A percentile compares a stretch with the other conserved stretches of the same genome.
Evolutionary conservation across 2,113 vertebrate genomes (phyloP).

Genomic region (Cercocebus atys): DNA sequence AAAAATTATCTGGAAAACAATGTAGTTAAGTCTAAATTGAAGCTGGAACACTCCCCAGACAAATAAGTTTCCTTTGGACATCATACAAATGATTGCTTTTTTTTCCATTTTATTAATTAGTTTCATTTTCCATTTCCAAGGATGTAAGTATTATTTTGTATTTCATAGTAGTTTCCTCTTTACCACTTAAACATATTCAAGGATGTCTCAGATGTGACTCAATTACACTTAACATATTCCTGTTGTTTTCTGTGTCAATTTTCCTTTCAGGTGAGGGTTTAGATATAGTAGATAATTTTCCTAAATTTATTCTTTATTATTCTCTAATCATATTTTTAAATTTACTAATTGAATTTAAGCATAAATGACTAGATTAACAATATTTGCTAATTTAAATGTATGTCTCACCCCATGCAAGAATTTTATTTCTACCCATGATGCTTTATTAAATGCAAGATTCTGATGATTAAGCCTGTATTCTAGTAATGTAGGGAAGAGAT

Average conservation of each 20-base stretch:
- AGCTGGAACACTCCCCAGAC: background rate
- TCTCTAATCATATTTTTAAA: background rate
- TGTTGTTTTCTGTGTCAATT: background rate
- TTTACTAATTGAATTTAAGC: background rate
- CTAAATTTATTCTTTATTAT: background rate
- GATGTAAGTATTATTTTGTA: background rate
- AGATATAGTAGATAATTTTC: background rate
- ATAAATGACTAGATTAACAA: background rate
- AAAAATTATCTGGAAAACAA: background rate
- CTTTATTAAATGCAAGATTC: background rate
- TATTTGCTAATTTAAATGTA: background rate
- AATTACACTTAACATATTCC: background rate
- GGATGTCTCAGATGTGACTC: background rate
- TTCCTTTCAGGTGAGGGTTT: background rate
- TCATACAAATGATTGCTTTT: background rate
- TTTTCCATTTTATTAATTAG: background rate
- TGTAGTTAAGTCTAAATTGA: background rate
- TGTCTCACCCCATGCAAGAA: background rate
- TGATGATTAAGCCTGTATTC: background rate
- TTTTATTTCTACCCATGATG: background rate
- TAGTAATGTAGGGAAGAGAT: background rate
- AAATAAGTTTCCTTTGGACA: background rate
- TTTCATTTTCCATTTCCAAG: background rate
- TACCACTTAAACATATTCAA: background rate
- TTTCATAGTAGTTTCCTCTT: background rate